These are phyloP conservation scores for Parotocinclus haroldoi DNA, from an alignment of 2,797 vertebrate species.

Conservation along the genomic window DNA sequence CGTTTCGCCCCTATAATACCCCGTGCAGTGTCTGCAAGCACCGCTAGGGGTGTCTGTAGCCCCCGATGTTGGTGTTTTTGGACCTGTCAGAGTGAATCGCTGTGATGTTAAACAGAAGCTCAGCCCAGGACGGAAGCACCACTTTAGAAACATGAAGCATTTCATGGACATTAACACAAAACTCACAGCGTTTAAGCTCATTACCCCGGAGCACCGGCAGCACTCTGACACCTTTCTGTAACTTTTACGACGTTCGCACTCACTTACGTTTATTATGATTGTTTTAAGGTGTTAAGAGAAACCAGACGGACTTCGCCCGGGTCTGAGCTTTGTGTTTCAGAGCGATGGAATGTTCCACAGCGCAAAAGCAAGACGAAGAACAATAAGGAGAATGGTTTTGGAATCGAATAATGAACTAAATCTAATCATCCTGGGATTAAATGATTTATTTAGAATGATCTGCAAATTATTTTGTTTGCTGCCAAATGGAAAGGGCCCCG, in stretches of 20 bases:
- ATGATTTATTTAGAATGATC: too few species aligned
- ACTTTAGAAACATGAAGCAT: slow-evolving; percentile 69
- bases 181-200: slow-evolving; percentile 73
- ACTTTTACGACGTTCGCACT: slow-evolving; percentile 57
- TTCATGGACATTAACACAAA: slow-evolving; percentile 77
- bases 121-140: slow-evolving; percentile 61
- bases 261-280: slow-evolving; percentile 46
- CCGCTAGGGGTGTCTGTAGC: too few species aligned
- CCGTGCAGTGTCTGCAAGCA: too few species aligned
- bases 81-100: slow-evolving; percentile 72
- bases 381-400: too few species aligned
- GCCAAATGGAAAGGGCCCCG: too few species aligned
- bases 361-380: too few species aligned
- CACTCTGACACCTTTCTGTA: slow-evolving; percentile 66
- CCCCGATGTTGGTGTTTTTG: slow-evolving; percentile 43
- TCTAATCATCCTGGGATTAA: too few species aligned
- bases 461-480: too few species aligned
- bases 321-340: too few species aligned
- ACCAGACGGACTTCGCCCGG: slow-evolving; percentile 36
- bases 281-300: slow-evolving; percentile 51
- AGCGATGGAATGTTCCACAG: too few species aligned
- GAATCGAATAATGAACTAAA: too few species aligned
- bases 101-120: slow-evolving; percentile 68
- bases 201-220: slow-evolving; percentile 68
- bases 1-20: too few species aligned